Evolutionary conservation across 2,113 vertebrate species (phyloP).

Genomic region (Carettochelys insculpta): DNA sequence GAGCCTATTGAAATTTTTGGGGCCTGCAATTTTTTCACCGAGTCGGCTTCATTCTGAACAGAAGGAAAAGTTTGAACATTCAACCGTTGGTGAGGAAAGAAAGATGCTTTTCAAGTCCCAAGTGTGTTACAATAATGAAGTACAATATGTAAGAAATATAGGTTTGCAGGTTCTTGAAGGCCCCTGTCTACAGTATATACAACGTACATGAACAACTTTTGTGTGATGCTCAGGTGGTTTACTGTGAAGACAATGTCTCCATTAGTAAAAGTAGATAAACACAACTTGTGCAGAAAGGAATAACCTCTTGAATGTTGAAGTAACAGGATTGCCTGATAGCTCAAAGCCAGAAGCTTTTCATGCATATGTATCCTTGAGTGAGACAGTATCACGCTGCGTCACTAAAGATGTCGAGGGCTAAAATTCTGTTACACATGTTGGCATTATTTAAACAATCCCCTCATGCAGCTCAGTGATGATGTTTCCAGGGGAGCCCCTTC

Average conservation of each 20-base stretch:
- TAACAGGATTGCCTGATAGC: neutral
- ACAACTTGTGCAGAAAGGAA: neutral
- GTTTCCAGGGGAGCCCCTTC: neutral
- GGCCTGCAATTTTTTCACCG: no score
- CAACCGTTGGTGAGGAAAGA: neutral
- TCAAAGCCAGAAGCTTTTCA: neutral
- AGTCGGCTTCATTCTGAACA: neutral
- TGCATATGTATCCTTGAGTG: neutral
- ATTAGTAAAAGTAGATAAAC: neutral
- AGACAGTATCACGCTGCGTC: rapidly evolving
- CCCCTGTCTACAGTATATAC: neutral
- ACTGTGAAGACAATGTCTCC: neutral
- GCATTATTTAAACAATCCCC: neutral
- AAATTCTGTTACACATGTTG: neutral
- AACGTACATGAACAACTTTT: neutral
- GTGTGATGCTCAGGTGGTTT: neutral
- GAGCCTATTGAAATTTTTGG: neutral
- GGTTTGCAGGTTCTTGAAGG: neutral
- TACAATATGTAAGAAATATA: neutral
- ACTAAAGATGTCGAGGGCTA: neutral
- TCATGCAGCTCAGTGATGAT: neutral
- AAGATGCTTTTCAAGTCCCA: neutral
- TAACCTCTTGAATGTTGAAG: neutral
- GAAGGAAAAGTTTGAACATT: neutral
- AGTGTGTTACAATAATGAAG: neutral